phyloP scores from a whole-genome alignment of 2,797 vertebrate species.

The Huso huso region DNA sequence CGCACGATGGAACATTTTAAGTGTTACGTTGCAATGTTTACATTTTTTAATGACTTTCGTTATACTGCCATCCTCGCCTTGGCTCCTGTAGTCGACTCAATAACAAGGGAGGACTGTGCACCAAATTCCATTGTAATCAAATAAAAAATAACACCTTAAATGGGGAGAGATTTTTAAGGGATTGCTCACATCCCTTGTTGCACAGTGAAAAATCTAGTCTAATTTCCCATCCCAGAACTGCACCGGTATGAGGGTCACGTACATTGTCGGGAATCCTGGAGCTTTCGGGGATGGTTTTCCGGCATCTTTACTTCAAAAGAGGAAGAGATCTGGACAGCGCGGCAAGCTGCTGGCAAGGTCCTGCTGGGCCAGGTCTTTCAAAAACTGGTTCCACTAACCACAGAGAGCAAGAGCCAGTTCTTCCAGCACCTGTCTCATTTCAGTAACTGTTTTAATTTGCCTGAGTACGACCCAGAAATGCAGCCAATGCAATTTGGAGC shows the following conservation, averaged over 20 bases:
- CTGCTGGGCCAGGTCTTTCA: constrained; percentile 43
- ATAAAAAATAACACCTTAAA: too few relatives aligned
- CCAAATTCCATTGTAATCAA: too few relatives aligned
- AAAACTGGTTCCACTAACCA: constrained; percentile 20
- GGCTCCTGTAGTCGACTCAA: too few relatives aligned
- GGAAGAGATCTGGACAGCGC: constrained; percentile 20
- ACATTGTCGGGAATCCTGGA: neutral
- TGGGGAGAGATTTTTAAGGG: too few relatives aligned
- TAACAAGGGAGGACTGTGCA: too few relatives aligned
- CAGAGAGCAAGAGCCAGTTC: constrained; percentile 22
- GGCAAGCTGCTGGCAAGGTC: constrained; percentile 33
- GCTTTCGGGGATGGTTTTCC: fast-evolving
- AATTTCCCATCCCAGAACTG: constrained; percentile 32
- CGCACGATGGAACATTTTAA: too few relatives aligned
- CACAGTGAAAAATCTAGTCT: too few relatives aligned
- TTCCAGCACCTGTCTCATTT: neutral
- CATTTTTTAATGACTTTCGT: too few relatives aligned
- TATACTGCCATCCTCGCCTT: too few relatives aligned
- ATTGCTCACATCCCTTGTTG: too few relatives aligned
- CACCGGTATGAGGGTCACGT: constrained; percentile 53
- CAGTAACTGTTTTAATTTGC: fast-evolving
- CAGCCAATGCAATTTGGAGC: fast-evolving
- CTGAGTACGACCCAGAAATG: neutral
- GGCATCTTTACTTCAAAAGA: fast-evolving
- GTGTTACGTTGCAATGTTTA: too few relatives aligned